phyloP scores from a whole-genome alignment of 2,888 invertebrate genomes.

The Hipparchia sbordonii region DNA sequence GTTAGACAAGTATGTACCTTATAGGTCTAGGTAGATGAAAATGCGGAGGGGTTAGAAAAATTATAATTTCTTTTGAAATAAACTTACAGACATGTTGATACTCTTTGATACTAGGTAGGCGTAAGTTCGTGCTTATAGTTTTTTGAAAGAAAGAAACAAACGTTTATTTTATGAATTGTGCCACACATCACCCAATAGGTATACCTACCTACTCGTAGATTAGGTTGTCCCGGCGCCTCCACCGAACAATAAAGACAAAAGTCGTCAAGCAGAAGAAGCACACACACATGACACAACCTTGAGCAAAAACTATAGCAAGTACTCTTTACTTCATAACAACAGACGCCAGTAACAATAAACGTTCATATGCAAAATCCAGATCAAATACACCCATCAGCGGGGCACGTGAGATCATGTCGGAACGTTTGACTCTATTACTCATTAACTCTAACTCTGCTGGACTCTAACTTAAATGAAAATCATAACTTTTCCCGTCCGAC shows the following conservation, averaged over 20 bases:
- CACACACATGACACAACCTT: too few species aligned
- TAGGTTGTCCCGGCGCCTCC: too few species aligned
- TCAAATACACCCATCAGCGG: conserved; percentile 20
- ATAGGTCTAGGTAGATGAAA: neutral
- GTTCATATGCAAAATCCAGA: conserved; percentile 33
- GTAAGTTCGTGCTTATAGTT: neutral
- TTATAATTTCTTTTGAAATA: conserved; percentile 22
- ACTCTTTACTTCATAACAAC: neutral
- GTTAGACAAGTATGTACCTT: too few species aligned
- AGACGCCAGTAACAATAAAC: neutral
- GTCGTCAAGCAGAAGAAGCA: too few species aligned
- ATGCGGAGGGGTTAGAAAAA: conserved; percentile 32
- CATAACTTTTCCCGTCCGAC: conserved; percentile 8
- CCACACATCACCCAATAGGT: too few species aligned
- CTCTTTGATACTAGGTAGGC: too few species aligned
- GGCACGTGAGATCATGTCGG: conserved; percentile 29
- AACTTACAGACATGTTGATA: neutral
- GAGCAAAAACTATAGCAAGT: too few species aligned
- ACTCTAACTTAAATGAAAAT: conserved; percentile 19
- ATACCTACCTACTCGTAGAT: too few species aligned
- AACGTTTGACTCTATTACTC: conserved; percentile 19
- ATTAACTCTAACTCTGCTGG: conserved; percentile 15
- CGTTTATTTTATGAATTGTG: too few species aligned
- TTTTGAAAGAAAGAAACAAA: too few species aligned
- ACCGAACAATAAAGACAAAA: too few species aligned